Evolutionary conservation across 2,797 vertebrate species (phyloP).

Genomic region (Philypnodon macrostomus): DNA sequence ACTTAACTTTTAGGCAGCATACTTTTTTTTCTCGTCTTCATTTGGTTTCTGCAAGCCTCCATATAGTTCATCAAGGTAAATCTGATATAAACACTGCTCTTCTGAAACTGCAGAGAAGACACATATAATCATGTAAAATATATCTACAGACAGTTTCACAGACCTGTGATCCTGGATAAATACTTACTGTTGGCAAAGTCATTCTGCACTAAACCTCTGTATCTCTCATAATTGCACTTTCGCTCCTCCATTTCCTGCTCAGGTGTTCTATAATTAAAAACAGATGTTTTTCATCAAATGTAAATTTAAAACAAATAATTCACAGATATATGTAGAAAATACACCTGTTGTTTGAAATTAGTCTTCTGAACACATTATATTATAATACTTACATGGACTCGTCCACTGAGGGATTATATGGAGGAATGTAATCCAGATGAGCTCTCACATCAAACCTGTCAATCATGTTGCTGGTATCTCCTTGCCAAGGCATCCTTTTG

Average conservation of each 20-base stretch:
- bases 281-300: conserved; percentile 12
- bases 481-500: conserved; percentile 96
- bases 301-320: too few relatives aligned
- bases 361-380: background rate
- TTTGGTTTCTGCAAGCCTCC: conserved; percentile 92
- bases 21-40: conserved; percentile 98
- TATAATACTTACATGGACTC: conserved; percentile 82
- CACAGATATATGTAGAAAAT: too few relatives aligned
- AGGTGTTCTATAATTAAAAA: conserved; percentile 71
- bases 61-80: conserved; percentile 94
- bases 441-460: conserved; percentile 94
- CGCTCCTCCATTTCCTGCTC: conserved; percentile 93
- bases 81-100: conserved; percentile 98
- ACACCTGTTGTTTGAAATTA: too few relatives aligned
- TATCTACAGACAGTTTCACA: conserved; percentile 35
- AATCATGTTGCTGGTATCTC: conserved; percentile 95
- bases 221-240: conserved; percentile 95
- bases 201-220: conserved; percentile 94
- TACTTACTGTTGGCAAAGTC: conserved; percentile 96
- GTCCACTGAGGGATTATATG: conserved; percentile 87
- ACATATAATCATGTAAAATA: conserved; percentile 25
- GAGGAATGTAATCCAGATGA: conserved; percentile 92
- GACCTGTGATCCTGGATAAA: background rate
- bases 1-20: too few relatives aligned
- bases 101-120: conserved; percentile 83